phyloP scores from a whole-genome alignment of 2,797 vertebrate species.

The Ficedula albicollis region DNA sequence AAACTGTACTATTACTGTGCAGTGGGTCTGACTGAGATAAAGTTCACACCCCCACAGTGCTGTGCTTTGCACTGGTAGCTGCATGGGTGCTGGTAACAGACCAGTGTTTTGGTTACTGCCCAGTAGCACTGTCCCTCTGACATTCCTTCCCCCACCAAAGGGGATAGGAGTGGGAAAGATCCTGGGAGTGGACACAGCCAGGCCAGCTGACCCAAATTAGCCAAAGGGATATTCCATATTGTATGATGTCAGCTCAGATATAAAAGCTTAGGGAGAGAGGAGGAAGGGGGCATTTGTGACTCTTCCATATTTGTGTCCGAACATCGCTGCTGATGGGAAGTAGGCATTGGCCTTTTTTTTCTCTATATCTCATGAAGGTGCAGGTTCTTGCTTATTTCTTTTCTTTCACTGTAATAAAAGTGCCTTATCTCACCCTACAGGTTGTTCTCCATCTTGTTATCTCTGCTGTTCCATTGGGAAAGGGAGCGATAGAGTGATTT shows the following conservation, averaged over 20 bases:
- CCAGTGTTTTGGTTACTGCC: background rate
- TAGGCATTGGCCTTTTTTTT: background rate
- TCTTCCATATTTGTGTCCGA: background rate
- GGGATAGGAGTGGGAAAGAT: background rate
- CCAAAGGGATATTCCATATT: background rate
- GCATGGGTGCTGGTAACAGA: background rate
- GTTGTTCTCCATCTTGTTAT: background rate
- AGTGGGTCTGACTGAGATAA: background rate
- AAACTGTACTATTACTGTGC: background rate
- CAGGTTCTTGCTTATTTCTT: background rate
- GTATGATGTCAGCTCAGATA: background rate
- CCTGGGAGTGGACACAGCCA: background rate
- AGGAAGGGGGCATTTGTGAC: background rate
- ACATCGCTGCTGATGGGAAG: background rate
- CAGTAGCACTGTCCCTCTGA: background rate
- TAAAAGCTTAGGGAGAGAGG: background rate
- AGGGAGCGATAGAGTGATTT: background rate
- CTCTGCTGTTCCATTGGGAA: background rate
- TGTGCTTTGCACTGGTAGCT: background rate
- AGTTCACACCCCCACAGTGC: background rate
- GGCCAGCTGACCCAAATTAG: background rate
- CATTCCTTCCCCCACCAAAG: background rate
- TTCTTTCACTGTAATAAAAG: background rate
- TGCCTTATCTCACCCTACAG: background rate
- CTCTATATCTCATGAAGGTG: accelerated